A percentile compares a stretch with the other conserved stretches of the same genome.
Evolutionary conservation across 2,797 vertebrate species (phyloP).

Genomic region (Labroides dimidiatus): DNA sequence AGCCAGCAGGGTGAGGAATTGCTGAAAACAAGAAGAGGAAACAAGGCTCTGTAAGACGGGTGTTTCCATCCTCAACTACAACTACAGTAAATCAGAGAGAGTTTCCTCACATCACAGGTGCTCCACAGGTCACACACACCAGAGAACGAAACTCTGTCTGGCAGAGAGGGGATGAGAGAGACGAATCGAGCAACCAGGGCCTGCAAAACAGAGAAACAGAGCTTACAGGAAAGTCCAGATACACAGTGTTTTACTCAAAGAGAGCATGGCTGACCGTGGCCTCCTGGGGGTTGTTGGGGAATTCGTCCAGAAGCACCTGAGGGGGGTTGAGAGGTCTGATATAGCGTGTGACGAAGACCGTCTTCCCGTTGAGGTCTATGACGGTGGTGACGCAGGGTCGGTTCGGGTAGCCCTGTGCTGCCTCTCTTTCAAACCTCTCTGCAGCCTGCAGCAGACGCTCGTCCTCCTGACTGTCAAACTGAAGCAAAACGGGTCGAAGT

Average conservation of each 20-base stretch:
- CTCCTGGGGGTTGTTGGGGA: conserved; percentile 82
- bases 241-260: not conserved
- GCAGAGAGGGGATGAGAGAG: conserved; percentile 93
- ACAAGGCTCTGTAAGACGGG: not conserved
- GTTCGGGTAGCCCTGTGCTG: conserved; percentile 82
- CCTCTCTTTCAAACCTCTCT: conserved; percentile 89
- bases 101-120: conserved; percentile 91
- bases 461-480: conserved; percentile 96
- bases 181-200: conserved; percentile 90
- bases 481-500: conserved; percentile 14
- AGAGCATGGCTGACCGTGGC: conserved; percentile 71
- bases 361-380: conserved; percentile 93
- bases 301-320: conserved; percentile 86
- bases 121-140: conserved; percentile 94
- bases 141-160: conserved; percentile 92
- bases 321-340: conserved; percentile 91
- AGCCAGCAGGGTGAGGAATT: conserved; percentile 95
- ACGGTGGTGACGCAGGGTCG: conserved; percentile 91
- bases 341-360: conserved; percentile 92
- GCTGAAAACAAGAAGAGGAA: conserved; percentile 75
- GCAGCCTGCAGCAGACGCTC: conserved; percentile 90
- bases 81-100: not conserved
- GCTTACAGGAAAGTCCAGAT: not conserved
- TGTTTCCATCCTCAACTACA: not conserved
- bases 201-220: conserved; percentile 69